phyloP scores from a whole-genome alignment of 1,140 invertebrate species.

The Ectropis grisescens region DNA sequence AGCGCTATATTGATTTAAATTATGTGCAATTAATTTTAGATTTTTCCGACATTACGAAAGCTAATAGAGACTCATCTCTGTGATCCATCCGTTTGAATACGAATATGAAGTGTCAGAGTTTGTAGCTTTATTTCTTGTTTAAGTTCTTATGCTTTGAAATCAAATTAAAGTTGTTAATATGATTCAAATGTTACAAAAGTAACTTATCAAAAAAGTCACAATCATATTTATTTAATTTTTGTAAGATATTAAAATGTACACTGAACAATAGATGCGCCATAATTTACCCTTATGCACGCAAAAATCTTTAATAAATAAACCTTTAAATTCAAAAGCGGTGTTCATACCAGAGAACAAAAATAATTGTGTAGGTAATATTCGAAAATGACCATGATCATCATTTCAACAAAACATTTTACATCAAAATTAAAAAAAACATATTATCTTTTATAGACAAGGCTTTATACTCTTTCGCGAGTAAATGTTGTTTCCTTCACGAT shows the following conservation, averaged over 20 bases:
- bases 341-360: background rate
- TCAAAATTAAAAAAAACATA: background rate
- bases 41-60: no score
- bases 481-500: background rate
- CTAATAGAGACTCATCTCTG: no score
- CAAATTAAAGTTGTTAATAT: no score
- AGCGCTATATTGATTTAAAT: no score
- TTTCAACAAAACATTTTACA: background rate
- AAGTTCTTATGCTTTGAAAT: no score
- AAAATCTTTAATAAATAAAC: background rate
- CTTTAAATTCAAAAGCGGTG: background rate
- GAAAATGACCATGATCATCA: background rate
- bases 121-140: no score
- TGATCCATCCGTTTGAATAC: no score
- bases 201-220: background rate
- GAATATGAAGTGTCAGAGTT: no score
- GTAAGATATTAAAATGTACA: background rate
- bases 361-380: background rate
- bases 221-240: background rate
- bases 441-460: background rate
- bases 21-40: no score
- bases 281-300: no score
- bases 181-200: no score
- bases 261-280: no score
- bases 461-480: background rate